Evolutionary conservation across 1,140 invertebrate species (phyloP).

Genomic region (Drosophila lacteicornis): DNA sequence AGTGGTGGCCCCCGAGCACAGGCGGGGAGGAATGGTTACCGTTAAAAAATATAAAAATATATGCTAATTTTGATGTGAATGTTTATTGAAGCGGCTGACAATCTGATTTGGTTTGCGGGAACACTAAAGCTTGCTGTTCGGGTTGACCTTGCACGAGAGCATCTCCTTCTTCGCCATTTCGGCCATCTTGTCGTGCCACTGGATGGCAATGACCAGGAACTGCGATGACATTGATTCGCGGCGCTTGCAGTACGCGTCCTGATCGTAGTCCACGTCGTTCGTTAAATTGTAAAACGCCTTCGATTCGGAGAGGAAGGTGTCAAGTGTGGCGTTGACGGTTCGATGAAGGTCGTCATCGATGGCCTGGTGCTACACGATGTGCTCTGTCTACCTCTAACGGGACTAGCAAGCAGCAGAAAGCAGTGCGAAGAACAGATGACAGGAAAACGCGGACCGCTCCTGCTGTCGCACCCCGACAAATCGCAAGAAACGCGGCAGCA

Average conservation of each 20-base stretch:
- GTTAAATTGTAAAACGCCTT: slow-evolving; percentile 52
- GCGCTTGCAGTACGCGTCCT: slow-evolving; percentile 95
- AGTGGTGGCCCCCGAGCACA: no score
- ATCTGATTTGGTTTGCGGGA: no score
- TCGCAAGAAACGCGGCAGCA: neutral
- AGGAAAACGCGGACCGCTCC: neutral
- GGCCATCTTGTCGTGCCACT: no score
- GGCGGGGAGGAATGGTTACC: no score
- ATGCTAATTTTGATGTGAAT: no score
- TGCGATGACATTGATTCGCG: slow-evolving; percentile 89
- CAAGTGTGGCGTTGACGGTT: slow-evolving; percentile 90
- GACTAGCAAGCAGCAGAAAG: slow-evolving; percentile 8
- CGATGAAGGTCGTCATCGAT: slow-evolving; percentile 96
- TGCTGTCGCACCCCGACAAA: neutral
- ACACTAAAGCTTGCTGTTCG: no score
- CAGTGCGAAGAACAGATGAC: neutral
- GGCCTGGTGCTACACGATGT: slow-evolving; percentile 92
- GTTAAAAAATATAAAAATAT: neutral
- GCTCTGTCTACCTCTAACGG: slow-evolving; percentile 10
- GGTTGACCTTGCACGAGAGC: slow-evolving; percentile 86
- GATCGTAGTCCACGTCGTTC: slow-evolving; percentile 92
- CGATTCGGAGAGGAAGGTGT: slow-evolving; percentile 89
- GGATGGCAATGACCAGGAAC: no score
- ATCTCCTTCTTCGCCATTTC: slow-evolving; percentile 85
- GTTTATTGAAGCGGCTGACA: neutral